phyloP scores from a whole-genome alignment of 1,140 invertebrate species.

The Apis dorsata region DNA sequence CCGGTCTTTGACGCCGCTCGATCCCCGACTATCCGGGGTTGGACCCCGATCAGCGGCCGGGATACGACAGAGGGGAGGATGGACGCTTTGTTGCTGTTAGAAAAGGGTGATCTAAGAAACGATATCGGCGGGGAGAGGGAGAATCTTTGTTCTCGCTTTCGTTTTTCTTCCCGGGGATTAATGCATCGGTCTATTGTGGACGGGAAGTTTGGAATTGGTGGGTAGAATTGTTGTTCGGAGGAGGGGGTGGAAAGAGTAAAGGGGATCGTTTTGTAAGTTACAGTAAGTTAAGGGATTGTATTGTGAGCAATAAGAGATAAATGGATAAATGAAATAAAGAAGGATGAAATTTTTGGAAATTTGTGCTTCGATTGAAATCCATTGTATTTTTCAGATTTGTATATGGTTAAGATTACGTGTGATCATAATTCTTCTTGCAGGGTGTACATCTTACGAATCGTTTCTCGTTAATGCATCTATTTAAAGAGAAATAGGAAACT shows the following conservation, averaged over 20 bases:
- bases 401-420: too few relatives aligned
- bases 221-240: neutral
- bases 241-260: neutral
- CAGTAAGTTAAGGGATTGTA: too few relatives aligned
- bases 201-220: neutral
- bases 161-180: neutral
- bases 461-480: constrained; percentile 21
- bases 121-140: neutral
- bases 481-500: constrained; percentile 37
- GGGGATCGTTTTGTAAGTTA: neutral
- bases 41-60: constrained; percentile 24
- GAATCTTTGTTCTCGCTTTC: neutral
- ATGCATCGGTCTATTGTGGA: neutral
- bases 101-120: constrained; percentile 13
- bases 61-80: constrained; percentile 2
- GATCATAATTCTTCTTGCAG: constrained; percentile 1
- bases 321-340: too few relatives aligned
- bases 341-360: too few relatives aligned
- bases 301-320: too few relatives aligned
- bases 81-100: neutral
- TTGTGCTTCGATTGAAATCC: too few relatives aligned
- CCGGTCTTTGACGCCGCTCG: neutral
- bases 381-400: too few relatives aligned
- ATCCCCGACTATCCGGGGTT: constrained; percentile 12
- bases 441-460: constrained; percentile 6